A percentile compares a stretch with the other conserved stretches of the same genome.
Evolutionary conservation across 2,113 vertebrate genomes (phyloP).

Genomic region (Neogale vison): DNA sequence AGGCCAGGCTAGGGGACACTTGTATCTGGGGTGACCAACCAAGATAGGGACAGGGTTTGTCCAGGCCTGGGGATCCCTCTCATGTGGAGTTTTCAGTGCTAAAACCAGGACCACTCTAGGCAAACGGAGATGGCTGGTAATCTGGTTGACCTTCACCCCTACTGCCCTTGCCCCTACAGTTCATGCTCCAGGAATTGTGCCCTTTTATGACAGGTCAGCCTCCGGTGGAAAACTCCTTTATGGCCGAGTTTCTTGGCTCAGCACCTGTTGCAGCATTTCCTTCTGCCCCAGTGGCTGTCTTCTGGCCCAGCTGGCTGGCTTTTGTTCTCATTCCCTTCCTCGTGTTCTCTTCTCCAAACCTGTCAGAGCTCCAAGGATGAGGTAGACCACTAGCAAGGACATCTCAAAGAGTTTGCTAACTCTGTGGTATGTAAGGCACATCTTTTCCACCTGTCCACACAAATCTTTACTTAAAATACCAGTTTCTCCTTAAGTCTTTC

Average conservation of each 20-base stretch:
- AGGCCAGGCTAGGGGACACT: neutral
- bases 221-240: neutral
- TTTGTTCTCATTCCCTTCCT: neutral
- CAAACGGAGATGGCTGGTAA: neutral
- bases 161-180: rapidly evolving
- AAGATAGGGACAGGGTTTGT: neutral
- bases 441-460: neutral
- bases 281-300: neutral
- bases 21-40: neutral
- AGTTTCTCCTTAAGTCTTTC: neutral
- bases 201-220: neutral
- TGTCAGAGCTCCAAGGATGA: neutral
- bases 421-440: neutral
- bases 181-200: neutral
- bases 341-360: neutral
- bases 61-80: neutral
- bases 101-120: neutral
- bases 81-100: neutral
- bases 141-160: neutral
- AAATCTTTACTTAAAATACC: neutral
- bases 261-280: neutral
- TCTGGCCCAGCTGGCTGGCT: neutral
- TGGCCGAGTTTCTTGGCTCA: neutral
- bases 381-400: neutral
- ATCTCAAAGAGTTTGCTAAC: neutral